phyloP scores from a whole-genome alignment of 1,140 invertebrate species.

The Drosophila aff. region DNA sequence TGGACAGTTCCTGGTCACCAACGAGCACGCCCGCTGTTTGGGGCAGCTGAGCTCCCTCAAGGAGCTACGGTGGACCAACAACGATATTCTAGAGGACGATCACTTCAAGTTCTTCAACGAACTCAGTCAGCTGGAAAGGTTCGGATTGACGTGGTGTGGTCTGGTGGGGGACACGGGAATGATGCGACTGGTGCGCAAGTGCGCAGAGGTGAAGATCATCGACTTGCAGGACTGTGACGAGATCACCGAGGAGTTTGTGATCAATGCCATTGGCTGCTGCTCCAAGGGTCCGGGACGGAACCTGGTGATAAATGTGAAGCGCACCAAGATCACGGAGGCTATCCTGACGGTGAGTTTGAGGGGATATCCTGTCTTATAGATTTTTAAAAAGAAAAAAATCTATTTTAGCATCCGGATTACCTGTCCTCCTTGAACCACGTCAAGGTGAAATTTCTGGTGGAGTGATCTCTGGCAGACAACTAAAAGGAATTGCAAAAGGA shows the following conservation, averaged over 20 bases:
- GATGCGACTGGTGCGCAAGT: constrained; percentile 53
- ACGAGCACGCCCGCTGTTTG: constrained; percentile 59
- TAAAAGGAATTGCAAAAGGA: neutral
- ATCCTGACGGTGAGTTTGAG: constrained; percentile 39
- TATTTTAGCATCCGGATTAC: constrained; percentile 55
- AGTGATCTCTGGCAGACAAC: neutral
- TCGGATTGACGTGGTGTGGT: constrained; percentile 47
- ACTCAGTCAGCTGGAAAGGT: constrained; percentile 23
- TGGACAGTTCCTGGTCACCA: constrained; percentile 60
- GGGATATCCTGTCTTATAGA: neutral
- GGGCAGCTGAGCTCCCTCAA: constrained; percentile 50
- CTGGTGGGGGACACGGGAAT: constrained; percentile 54
- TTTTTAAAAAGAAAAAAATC: neutral
- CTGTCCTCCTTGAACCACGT: constrained; percentile 48
- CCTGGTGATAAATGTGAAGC: constrained; percentile 48
- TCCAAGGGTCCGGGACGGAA: constrained; percentile 31
- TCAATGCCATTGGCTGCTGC: constrained; percentile 58
- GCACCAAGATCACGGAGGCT: constrained; percentile 35
- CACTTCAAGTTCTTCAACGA: constrained; percentile 70
- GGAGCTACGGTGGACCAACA: constrained; percentile 56
- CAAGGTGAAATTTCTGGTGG: constrained; percentile 52
- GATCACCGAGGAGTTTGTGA: constrained; percentile 62
- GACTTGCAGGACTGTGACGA: constrained; percentile 53
- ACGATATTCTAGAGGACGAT: constrained; percentile 66
- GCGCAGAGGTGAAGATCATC: constrained; percentile 31